Conservation (phyloP, 2,113 vertebrate genomes). For the Argyrosomus japonicus region DNA sequence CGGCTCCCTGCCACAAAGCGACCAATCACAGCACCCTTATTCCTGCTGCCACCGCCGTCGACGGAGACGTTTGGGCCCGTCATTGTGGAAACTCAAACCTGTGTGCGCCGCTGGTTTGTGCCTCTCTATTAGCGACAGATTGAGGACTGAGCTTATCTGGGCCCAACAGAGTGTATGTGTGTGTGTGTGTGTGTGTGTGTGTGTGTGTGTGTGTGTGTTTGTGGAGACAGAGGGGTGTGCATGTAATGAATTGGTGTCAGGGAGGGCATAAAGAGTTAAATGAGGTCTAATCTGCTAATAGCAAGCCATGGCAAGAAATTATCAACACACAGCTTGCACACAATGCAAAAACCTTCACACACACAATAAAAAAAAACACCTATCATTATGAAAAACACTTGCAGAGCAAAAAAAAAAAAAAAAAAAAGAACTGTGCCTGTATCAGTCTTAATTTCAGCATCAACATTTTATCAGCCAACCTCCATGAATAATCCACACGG, state of each 20-base stretch:
- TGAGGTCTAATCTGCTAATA: conserved; percentile 76
- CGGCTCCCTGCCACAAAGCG: conserved; percentile 19
- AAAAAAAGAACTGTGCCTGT: conserved; percentile 54
- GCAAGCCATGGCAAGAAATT: conserved; percentile 61
- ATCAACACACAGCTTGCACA: conserved; percentile 59
- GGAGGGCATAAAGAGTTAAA: conserved; percentile 79
- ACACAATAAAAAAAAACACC: conserved; percentile 34
- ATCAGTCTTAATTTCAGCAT: conserved; percentile 86
- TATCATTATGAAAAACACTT: conserved; percentile 70
- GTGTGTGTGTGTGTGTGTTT: conserved; percentile 41
- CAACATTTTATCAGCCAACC: conserved; percentile 86
- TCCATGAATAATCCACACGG: conserved; percentile 88
- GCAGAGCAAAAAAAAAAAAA: conserved; percentile 29
- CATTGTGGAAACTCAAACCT: conserved; percentile 67
- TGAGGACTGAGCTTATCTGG: conserved; percentile 81
- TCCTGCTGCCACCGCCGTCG: conserved; percentile 13
- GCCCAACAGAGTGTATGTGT: conserved; percentile 59
- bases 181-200: conserved; percentile 29
- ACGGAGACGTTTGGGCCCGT: conserved; percentile 30
- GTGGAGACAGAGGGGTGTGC: conserved; percentile 32
- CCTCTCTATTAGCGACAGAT: conserved; percentile 77
- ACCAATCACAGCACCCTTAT: conserved; percentile 37
- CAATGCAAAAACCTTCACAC: conserved; percentile 58
- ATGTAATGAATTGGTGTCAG: conserved; percentile 73
- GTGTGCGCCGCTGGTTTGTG: conserved; percentile 66